Percentiles rank a stretch among this genome's conserved stretches.
These are phyloP conservation scores for Metallyticus violacea DNA, from an alignment of 2,888 invertebrate species.

Conservation along the genomic window DNA sequence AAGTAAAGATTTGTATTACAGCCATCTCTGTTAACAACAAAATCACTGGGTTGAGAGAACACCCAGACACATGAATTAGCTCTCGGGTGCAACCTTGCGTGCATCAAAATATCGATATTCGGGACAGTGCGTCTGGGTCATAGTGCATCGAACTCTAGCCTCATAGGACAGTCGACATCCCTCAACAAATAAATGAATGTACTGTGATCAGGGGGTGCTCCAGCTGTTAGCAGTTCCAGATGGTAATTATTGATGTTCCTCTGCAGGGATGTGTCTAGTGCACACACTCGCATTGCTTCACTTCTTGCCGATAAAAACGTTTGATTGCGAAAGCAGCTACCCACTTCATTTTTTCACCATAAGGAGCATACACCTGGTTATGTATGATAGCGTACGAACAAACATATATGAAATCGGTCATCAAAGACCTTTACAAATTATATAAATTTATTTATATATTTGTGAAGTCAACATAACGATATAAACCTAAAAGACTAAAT, in stretches of 20 bases:
- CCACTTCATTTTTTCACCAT: no score
- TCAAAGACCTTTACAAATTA: no score
- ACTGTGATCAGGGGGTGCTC: background rate
- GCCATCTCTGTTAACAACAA: no score
- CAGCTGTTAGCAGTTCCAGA: constrained; percentile 19
- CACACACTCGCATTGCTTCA: constrained; percentile 6
- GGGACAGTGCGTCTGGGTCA: background rate
- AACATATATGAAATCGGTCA: no score
- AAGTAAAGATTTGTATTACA: no score
- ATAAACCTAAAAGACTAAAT: no score
- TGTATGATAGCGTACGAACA: no score
- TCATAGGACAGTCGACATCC: background rate
- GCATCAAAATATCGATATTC: background rate
- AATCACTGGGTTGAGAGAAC: background rate
- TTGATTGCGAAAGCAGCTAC: no score
- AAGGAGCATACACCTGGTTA: no score
- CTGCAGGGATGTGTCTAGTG: background rate
- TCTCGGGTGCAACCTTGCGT: background rate
- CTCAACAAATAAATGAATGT: background rate
- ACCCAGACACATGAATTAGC: background rate
- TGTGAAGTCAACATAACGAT: no score
- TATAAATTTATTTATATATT: no score
- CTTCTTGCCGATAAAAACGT: background rate
- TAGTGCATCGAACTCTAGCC: background rate
- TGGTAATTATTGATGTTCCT: constrained; percentile 29